A percentile compares a stretch with the other conserved stretches of the same genome.
These are phyloP conservation scores for Merluccius polli DNA, from an alignment of 2,797 vertebrate genomes.

Conservation along the genomic window DNA sequence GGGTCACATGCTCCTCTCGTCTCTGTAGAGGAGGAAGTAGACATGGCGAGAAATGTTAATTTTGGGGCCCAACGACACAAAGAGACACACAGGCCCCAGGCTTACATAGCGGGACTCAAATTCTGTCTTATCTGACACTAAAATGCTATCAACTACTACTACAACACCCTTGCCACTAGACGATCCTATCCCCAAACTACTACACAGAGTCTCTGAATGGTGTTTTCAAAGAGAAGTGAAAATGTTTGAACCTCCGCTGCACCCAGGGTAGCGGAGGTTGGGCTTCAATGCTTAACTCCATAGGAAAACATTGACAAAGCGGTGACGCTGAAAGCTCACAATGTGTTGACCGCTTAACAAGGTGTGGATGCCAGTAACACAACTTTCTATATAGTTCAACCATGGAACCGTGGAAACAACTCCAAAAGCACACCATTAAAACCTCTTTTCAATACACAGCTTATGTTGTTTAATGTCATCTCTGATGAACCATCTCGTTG, in stretches of 20 bases:
- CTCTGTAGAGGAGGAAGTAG: conserved; percentile 39
- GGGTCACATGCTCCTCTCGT: conserved; percentile 40
- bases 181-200: too few relatives aligned
- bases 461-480: background rate
- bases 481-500: background rate
- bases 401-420: background rate
- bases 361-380: background rate
- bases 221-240: background rate
- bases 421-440: background rate
- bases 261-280: too few relatives aligned
- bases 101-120: background rate
- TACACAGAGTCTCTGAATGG: too few relatives aligned
- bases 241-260: background rate
- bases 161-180: too few relatives aligned
- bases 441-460: background rate
- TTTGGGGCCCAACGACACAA: conserved; percentile 3
- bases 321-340: background rate
- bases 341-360: background rate
- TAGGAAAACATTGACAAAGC: too few relatives aligned
- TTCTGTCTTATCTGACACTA: background rate
- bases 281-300: too few relatives aligned
- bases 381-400: background rate
- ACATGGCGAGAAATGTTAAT: background rate
- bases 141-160: too few relatives aligned
- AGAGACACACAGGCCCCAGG: background rate